A percentile compares a stretch with the other conserved stretches of the same genome.
phyloP scores from a whole-genome alignment of 2,888 invertebrate species.

The Spodoptera exigua region DNA sequence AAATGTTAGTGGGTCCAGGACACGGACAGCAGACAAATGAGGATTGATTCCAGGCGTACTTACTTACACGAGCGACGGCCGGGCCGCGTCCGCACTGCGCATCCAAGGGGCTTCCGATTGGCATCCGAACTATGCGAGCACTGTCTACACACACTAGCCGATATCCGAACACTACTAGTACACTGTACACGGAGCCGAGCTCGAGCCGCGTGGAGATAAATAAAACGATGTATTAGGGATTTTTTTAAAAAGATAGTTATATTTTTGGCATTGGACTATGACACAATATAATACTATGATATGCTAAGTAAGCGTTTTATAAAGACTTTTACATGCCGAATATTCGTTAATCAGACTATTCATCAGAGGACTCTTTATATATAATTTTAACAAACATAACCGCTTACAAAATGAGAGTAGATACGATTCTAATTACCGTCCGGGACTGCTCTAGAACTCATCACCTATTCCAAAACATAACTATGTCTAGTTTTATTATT shows the following conservation, averaged over 20 bases:
- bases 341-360: conserved; percentile 89
- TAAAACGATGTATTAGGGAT: conserved; percentile 86
- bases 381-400: conserved; percentile 89
- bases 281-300: conserved; percentile 90
- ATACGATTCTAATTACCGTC: conserved; percentile 80
- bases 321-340: conserved; percentile 90
- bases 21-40: conserved; percentile 21
- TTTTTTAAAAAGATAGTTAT: conserved; percentile 90
- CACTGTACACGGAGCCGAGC: conserved; percentile 51
- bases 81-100: conserved; percentile 35
- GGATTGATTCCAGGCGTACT: conserved; percentile 29
- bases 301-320: conserved; percentile 90
- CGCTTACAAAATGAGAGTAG: conserved; percentile 87
- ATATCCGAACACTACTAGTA: conserved; percentile 28
- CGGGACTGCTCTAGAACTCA: conserved; percentile 82
- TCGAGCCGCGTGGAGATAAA: conserved; percentile 73
- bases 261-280: conserved; percentile 90
- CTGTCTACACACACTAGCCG: conserved; percentile 55
- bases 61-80: conserved; percentile 42
- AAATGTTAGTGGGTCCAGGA: not conserved
- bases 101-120: conserved; percentile 32
- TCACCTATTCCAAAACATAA: conserved; percentile 86
- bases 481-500: conserved; percentile 87
- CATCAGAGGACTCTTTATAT: conserved; percentile 89
- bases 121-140: conserved; percentile 34